A percentile compares a stretch with the other conserved stretches of the same genome.
phyloP scores from a whole-genome alignment of 2,113 vertebrate genomes.

The Pardalotus punctatus region DNA sequence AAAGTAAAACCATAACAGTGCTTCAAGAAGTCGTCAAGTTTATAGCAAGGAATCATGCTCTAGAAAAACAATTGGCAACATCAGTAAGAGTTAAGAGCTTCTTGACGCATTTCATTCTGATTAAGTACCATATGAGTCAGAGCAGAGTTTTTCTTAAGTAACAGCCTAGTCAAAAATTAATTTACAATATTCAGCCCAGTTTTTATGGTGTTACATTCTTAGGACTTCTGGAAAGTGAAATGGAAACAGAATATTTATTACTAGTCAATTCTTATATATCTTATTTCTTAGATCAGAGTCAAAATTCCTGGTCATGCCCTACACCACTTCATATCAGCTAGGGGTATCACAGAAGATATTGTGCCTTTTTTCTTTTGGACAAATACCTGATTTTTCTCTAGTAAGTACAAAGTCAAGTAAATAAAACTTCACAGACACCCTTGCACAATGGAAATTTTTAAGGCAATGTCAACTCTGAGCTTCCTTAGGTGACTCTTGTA shows the following conservation, averaged over 20 bases:
- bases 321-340: neutral
- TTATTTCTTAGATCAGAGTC: neutral
- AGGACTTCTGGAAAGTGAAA: neutral
- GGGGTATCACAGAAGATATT: neutral
- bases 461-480: neutral
- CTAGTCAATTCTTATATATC: neutral
- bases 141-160: neutral
- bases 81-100: neutral
- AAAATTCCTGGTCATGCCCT: neutral
- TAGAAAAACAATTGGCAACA: neutral
- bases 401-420: neutral
- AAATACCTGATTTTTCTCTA: neutral
- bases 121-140: neutral
- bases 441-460: neutral
- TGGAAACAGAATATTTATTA: neutral
- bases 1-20: neutral
- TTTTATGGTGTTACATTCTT: neutral
- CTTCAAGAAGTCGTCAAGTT: neutral
- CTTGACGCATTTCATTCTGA: neutral
- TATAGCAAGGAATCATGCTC: neutral
- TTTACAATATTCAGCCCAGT: neutral
- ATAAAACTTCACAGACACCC: neutral
- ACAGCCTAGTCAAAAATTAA: neutral
- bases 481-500: neutral
- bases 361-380: neutral